A percentile compares a stretch with the other conserved stretches of the same genome.
These are phyloP conservation scores for Saiga tatarica DNA, from an alignment of 2,113 vertebrate species.

Conservation along the genomic window DNA sequence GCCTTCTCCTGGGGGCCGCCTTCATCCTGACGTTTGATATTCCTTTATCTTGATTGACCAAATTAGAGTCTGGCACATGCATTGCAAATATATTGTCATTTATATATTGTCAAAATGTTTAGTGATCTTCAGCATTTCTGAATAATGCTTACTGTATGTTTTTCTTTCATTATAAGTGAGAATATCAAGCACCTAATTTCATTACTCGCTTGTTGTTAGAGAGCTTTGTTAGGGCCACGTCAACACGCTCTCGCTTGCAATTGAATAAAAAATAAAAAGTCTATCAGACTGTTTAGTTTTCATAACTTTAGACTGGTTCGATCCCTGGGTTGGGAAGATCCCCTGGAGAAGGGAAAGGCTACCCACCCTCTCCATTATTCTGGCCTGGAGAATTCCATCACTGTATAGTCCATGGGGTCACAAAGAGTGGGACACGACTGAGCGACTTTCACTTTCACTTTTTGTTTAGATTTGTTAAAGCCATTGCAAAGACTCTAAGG, in stretches of 20 bases:
- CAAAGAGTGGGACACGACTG: neutral
- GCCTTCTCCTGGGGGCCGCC: neutral
- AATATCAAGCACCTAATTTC: slow-evolving; percentile 3
- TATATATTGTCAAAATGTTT: neutral
- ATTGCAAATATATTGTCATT: neutral
- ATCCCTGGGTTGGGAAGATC: neutral
- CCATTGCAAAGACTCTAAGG: neutral
- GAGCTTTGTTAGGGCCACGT: neutral
- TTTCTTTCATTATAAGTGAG: neutral
- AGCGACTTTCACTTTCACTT: neutral
- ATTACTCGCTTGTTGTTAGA: neutral
- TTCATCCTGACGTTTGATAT: slow-evolving; percentile 5
- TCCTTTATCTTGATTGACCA: neutral
- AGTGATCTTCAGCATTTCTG: neutral
- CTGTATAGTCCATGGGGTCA: neutral
- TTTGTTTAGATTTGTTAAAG: neutral
- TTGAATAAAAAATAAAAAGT: neutral
- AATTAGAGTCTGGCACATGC: neutral
- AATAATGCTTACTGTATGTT: neutral
- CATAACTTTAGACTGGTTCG: neutral
- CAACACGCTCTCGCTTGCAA: neutral
- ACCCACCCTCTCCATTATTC: neutral
- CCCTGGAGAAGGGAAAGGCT: neutral
- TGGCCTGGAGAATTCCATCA: neutral
- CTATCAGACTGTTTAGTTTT: neutral